Evolutionary conservation across 2,888 invertebrate species (phyloP).

Genomic region (Boloria selene): DNA sequence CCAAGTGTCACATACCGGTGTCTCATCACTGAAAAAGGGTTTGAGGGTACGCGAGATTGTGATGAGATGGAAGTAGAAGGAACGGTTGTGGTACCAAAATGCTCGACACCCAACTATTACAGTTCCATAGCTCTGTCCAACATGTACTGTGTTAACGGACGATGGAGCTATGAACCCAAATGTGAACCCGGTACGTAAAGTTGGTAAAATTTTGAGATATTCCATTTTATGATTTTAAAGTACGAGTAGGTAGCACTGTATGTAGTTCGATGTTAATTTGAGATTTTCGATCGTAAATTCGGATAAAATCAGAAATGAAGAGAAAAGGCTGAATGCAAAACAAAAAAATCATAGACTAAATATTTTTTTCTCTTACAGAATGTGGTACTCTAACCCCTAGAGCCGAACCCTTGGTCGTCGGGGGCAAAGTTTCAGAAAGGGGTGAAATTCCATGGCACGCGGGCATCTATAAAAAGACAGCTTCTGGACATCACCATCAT

Average conservation of each 20-base stretch:
- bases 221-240: neutral
- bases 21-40: slow-evolving; percentile 38
- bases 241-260: no score
- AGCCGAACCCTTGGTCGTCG: slow-evolving; percentile 61
- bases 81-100: slow-evolving; percentile 51
- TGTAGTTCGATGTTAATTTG: no score
- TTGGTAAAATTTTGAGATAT: neutral
- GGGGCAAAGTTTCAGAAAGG: slow-evolving; percentile 56
- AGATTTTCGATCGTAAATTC: no score
- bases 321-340: neutral
- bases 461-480: slow-evolving; percentile 70
- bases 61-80: slow-evolving; percentile 50
- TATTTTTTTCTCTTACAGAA: slow-evolving; percentile 43
- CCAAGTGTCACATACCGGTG: slow-evolving; percentile 56
- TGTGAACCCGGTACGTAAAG: slow-evolving; percentile 56
- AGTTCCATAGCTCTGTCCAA: slow-evolving; percentile 43
- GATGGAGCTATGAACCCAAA: slow-evolving; percentile 53
- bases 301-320: no score
- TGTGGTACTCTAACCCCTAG: slow-evolving; percentile 55
- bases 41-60: slow-evolving; percentile 50
- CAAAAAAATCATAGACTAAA: neutral
- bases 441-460: slow-evolving; percentile 82
- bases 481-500: slow-evolving; percentile 43
- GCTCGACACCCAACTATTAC: slow-evolving; percentile 59
- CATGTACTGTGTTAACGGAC: slow-evolving; percentile 59